A percentile compares a stretch with the other conserved stretches of the same genome.
These are phyloP conservation scores for Cheilinus undulatus DNA, from an alignment of 2,113 vertebrate genomes.

Conservation along the genomic window DNA sequence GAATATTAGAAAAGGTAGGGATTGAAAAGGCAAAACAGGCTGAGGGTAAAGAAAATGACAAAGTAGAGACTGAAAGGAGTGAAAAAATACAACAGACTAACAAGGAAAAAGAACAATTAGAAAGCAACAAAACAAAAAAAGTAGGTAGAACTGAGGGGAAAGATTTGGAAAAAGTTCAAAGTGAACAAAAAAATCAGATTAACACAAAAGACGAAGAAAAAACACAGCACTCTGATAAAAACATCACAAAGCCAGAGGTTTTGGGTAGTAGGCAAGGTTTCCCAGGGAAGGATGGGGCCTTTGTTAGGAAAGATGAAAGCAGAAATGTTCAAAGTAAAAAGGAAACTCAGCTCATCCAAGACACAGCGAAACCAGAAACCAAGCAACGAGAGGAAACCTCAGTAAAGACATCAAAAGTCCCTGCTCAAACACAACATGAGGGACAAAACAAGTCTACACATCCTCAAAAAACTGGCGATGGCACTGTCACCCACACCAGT, in stretches of 20 bases:
- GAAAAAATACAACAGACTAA: constrained; percentile 14
- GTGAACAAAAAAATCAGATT: constrained; percentile 8
- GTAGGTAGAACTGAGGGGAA: constrained; percentile 12
- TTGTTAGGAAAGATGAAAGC: constrained; percentile 10
- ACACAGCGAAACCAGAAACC: constrained; percentile 9
- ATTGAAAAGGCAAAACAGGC: constrained; percentile 13
- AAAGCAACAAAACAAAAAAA: no score
- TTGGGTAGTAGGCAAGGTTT: constrained; percentile 3
- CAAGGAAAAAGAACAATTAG: constrained; percentile 20
- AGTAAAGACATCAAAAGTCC: constrained; percentile 22
- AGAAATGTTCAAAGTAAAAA: constrained; percentile 17
- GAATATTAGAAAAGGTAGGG: background rate
- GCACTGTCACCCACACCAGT: constrained; percentile 24
- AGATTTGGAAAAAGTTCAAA: background rate
- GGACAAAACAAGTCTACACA: background rate
- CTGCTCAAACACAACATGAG: constrained; percentile 14
- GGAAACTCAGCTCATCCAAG: background rate
- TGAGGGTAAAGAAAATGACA: constrained; percentile 16
- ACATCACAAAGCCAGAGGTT: background rate
- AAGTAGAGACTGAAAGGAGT: background rate
- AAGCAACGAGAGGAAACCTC: constrained; percentile 12
- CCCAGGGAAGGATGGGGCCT: constrained; percentile 14
- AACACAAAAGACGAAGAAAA: constrained; percentile 32
- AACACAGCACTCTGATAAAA: constrained; percentile 23
- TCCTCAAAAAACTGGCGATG: constrained; percentile 26